Percentiles rank a stretch among this genome's conserved stretches.
Conservation (phyloP, 1,140 invertebrate genomes). For the Andrena cerasifolii region DNA sequence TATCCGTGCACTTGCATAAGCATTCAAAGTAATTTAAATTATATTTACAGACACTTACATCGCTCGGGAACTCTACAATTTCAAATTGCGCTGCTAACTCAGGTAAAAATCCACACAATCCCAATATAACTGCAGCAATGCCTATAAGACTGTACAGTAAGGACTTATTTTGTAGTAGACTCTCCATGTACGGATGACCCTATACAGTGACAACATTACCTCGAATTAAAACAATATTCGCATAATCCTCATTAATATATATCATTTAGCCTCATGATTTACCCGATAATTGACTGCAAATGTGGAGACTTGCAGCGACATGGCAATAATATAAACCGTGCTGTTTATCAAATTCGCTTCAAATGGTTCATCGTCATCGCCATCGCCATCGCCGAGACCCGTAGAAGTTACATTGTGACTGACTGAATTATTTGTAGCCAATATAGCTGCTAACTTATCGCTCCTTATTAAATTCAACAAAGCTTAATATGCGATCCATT, state of each 20-base stretch:
- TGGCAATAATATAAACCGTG: conserved; percentile 98
- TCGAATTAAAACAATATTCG: conserved; percentile 9
- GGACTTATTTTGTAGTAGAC: conserved; percentile 94
- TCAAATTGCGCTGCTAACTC: conserved; percentile 92
- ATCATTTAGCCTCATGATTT: conserved; percentile 69
- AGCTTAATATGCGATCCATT: conserved; percentile 25
- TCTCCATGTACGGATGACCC: conserved; percentile 99
- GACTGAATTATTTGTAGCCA: conserved; percentile 35
- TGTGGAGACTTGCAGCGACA: conserved; percentile 98
- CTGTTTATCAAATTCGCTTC: conserved; percentile 97
- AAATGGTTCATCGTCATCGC: conserved; percentile 94
- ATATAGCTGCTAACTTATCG: conserved; percentile 80
- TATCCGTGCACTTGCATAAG: not conserved
- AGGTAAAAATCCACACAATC: conserved; percentile 89
- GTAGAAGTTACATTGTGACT: conserved; percentile 17
- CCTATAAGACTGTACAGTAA: conserved; percentile 94
- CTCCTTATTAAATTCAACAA: conserved; percentile 77
- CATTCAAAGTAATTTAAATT: not conserved
- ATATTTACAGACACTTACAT: conserved; percentile 85
- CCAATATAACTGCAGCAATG: conserved; percentile 88
- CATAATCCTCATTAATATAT: not conserved
- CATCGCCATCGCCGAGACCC: conserved; percentile 88
- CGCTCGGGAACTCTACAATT: conserved; percentile 93
- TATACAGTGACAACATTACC: conserved; percentile 80
- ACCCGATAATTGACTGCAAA: conserved; percentile 99